Conservation (phyloP, 2,888 invertebrate species). For the Drosophila crucigera region DNA sequence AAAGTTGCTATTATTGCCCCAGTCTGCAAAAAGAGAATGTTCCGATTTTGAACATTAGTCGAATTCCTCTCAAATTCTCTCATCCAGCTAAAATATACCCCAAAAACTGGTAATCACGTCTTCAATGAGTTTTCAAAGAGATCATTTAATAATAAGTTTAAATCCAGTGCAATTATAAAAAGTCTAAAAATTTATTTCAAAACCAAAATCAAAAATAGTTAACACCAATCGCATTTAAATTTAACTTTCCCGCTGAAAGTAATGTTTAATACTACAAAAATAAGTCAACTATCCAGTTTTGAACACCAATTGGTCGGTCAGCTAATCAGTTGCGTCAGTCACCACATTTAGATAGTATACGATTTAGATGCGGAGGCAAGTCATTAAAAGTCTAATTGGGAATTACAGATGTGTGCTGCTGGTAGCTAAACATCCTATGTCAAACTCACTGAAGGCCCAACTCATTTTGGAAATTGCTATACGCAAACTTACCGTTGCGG, state of each 20-base stretch:
- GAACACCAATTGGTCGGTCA: not conserved
- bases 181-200: not conserved
- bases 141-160: not conserved
- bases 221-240: not conserved
- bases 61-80: not conserved
- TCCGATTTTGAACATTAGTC: conserved; percentile 22
- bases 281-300: not conserved
- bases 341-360: not conserved
- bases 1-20: conserved; percentile 75
- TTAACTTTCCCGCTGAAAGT: not conserved
- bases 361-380: conserved; percentile 6
- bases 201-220: not conserved
- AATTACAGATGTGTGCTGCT: not conserved
- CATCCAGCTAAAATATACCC: not conserved
- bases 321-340: conserved; percentile 6
- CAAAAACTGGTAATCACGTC: not conserved
- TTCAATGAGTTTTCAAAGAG: conserved; percentile 1
- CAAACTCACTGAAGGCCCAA: not conserved
- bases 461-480: not conserved
- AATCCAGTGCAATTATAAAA: not conserved
- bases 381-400: not conserved
- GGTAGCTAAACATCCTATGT: not conserved
- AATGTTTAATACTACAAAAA: not conserved
- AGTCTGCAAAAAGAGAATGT: conserved; percentile 63
- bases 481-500: conserved; percentile 66